phyloP scores from a whole-genome alignment of 92 coral and sea anemone genomes.

The Phenganax stokvisi region DNA sequence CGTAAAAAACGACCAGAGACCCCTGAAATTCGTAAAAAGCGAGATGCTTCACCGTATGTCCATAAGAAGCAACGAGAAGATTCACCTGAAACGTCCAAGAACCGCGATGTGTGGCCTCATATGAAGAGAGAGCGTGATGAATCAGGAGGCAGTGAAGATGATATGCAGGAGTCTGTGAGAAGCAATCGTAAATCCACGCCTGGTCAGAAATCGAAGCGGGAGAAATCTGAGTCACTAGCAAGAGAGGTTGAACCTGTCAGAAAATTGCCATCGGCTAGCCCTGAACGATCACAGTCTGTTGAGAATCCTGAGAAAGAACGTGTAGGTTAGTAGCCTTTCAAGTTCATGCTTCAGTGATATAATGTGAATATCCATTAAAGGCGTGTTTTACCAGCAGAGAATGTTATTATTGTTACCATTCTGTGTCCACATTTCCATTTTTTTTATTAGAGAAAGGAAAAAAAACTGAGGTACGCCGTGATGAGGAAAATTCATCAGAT shows the following conservation, averaged over 20 bases:
- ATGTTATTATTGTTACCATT: too few species aligned
- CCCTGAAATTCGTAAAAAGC: constrained; percentile 38
- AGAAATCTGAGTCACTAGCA: constrained; percentile 36
- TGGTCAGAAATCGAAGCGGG: constrained; percentile 46
- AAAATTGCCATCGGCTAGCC: constrained; percentile 38
- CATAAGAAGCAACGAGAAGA: constrained; percentile 4
- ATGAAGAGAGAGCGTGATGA: constrained; percentile 26
- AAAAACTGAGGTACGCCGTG: constrained; percentile 12
- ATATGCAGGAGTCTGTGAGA: constrained; percentile 33
- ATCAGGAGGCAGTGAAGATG: constrained; percentile 10
- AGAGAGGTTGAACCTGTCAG: constrained; percentile 20
- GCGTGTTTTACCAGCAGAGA: too few species aligned
- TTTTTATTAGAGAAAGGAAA: constrained; percentile 5
- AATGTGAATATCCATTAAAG: background rate
- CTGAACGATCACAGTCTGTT: constrained; percentile 50
- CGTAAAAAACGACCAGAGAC: constrained; percentile 57
- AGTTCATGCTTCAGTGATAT: background rate
- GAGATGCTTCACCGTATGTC: constrained; percentile 12
- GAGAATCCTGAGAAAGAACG: constrained; percentile 50
- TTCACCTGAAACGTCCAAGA: background rate
- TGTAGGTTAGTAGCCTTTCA: constrained; percentile 54
- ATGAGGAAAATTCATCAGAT: constrained; percentile 12
- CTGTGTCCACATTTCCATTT: background rate
- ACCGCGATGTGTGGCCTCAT: background rate
- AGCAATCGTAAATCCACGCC: constrained; percentile 50